Evolutionary conservation across 2,113 vertebrate species (phyloP).

Genomic region (Pelecanus crispus): DNA sequence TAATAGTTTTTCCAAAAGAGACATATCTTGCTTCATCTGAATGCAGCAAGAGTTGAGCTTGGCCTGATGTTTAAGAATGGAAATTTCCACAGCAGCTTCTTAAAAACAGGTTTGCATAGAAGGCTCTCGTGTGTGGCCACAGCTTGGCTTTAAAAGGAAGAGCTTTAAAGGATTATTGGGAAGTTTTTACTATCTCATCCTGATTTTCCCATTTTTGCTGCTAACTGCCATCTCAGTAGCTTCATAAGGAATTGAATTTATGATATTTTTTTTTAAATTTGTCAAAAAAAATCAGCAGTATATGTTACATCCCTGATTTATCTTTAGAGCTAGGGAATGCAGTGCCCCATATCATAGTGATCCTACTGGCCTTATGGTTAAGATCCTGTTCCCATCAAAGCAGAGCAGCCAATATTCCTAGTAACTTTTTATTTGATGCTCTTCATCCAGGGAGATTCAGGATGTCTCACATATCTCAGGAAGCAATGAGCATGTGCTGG

Average conservation of each 20-base stretch:
- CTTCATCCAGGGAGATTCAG: neutral
- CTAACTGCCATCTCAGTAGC: neutral
- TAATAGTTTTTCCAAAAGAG: neutral
- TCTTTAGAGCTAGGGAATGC: neutral
- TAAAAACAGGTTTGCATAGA: neutral
- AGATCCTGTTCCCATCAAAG: neutral
- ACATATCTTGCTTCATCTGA: neutral
- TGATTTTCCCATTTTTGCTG: neutral
- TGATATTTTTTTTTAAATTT: neutral
- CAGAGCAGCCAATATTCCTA: neutral
- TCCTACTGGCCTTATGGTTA: neutral
- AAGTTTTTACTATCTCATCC: neutral
- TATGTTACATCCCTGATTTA: neutral
- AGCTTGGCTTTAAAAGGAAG: neutral
- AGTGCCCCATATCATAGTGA: no score
- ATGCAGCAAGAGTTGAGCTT: neutral
- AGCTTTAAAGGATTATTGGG: neutral
- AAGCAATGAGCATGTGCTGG: neutral
- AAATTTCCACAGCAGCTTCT: constrained; percentile 32
- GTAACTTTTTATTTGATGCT: neutral
- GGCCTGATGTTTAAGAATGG: neutral
- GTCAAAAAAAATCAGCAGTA: neutral
- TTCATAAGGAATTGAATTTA: neutral
- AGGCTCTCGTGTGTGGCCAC: rapidly evolving
- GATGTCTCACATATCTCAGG: neutral